phyloP scores from a whole-genome alignment of 37 sponge, comb jelly and placozoan species.

The Chondrilla cf. caribensis region DNA sequence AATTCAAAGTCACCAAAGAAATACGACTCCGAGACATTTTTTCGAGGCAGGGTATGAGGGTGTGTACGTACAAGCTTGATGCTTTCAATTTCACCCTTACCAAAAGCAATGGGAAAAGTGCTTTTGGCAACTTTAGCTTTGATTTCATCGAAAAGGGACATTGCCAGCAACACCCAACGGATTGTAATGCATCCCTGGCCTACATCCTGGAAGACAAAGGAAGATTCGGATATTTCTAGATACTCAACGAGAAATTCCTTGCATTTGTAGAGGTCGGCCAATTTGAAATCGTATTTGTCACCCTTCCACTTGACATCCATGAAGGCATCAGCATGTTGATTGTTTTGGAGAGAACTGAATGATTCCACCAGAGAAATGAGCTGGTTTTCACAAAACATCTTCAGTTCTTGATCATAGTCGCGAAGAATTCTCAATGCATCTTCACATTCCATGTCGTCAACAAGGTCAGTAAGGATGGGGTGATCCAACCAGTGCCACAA shows the following conservation, averaged over 20 bases:
- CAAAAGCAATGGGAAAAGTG: background rate
- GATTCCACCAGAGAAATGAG: background rate
- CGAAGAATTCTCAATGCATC: background rate
- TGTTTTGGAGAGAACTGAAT: too few species aligned
- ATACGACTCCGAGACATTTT: background rate
- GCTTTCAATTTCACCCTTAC: background rate
- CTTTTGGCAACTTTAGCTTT: background rate
- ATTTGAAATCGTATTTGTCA: background rate
- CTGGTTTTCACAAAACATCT: background rate
- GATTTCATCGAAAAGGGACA: background rate
- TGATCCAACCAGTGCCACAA: background rate
- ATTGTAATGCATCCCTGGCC: background rate
- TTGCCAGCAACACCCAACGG: background rate
- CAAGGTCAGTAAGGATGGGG: background rate
- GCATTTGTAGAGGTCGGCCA: background rate
- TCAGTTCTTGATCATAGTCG: background rate
- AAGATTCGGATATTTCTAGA: background rate
- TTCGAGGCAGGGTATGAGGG: too few species aligned
- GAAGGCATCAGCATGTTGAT: background rate
- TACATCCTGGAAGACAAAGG: background rate
- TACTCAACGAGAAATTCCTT: background rate
- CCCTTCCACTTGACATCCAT: constrained; percentile 12
- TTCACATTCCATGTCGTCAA: background rate
- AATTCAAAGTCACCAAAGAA: background rate
- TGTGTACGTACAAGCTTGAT: background rate